A percentile compares a stretch with the other conserved stretches of the same genome.
phyloP scores from a whole-genome alignment of 35 echinoderm and acorn worm genomes.

The Acanthaster planci region DNA sequence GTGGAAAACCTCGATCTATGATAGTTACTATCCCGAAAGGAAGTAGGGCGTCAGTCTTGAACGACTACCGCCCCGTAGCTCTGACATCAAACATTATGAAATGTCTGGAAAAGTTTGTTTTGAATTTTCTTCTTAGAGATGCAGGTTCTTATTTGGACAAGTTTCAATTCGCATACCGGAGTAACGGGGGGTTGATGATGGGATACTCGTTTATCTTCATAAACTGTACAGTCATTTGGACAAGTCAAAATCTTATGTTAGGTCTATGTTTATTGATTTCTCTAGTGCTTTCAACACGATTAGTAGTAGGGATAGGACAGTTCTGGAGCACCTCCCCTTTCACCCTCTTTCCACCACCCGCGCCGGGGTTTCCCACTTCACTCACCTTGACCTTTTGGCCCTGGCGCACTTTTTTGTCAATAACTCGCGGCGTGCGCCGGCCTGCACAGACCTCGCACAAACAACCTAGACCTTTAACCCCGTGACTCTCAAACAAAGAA shows the following conservation, averaged over 20 bases:
- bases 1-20: neutral
- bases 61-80: neutral
- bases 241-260: neutral
- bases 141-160: neutral
- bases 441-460: too few relatives aligned
- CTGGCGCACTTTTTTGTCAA: too few relatives aligned
- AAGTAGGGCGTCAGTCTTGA: neutral
- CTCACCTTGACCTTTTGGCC: too few relatives aligned
- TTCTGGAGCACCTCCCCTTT: too few relatives aligned
- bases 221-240: neutral
- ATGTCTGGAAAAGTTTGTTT: neutral
- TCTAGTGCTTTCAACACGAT: neutral
- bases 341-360: too few relatives aligned
- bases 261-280: neutral
- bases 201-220: neutral
- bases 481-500: too few relatives aligned
- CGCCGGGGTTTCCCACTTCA: too few relatives aligned
- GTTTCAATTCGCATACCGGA: neutral
- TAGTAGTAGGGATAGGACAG: too few relatives aligned
- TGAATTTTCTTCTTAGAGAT: neutral
- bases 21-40: neutral
- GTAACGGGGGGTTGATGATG: neutral
- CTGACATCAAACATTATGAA: too few relatives aligned
- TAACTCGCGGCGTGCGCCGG: too few relatives aligned
- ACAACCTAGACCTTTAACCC: too few relatives aligned